Percentiles rank a stretch among this genome's conserved stretches.
These are phyloP conservation scores for Artemia franciscana DNA, from an alignment of 1,140 invertebrate species.

Conservation along the genomic window DNA sequence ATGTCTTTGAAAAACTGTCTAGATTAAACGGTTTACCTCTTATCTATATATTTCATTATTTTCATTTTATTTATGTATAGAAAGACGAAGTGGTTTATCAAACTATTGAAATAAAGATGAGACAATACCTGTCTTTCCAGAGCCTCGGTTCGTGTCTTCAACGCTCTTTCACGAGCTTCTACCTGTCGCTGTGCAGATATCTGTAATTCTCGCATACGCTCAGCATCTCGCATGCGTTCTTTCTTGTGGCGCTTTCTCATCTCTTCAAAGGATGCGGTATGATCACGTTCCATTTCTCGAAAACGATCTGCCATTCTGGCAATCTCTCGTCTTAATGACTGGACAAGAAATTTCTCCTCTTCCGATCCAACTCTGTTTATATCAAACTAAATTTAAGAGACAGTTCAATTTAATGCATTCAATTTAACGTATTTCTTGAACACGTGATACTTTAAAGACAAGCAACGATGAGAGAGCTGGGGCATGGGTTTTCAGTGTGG, in stretches of 20 bases:
- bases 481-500: too few relatives aligned
- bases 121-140: not conserved
- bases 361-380: not conserved
- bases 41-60: too few relatives aligned
- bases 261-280: not conserved
- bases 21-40: too few relatives aligned
- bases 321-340: not conserved
- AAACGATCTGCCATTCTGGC: not conserved
- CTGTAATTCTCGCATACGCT: not conserved
- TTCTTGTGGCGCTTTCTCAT: not conserved
- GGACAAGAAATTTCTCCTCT: not conserved
- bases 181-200: not conserved
- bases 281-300: not conserved
- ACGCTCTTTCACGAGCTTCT: not conserved
- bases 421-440: too few relatives aligned
- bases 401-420: too few relatives aligned
- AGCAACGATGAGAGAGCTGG: too few relatives aligned
- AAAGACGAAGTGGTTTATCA: too few relatives aligned
- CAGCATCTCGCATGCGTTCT: not conserved
- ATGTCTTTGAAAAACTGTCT: too few relatives aligned
- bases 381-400: too few relatives aligned
- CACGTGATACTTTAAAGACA: too few relatives aligned
- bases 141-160: not conserved
- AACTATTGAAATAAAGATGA: too few relatives aligned
- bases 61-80: too few relatives aligned